Evolutionary conservation across 2,888 invertebrate genomes (phyloP).

Genomic region (Glomeris marginata): DNA sequence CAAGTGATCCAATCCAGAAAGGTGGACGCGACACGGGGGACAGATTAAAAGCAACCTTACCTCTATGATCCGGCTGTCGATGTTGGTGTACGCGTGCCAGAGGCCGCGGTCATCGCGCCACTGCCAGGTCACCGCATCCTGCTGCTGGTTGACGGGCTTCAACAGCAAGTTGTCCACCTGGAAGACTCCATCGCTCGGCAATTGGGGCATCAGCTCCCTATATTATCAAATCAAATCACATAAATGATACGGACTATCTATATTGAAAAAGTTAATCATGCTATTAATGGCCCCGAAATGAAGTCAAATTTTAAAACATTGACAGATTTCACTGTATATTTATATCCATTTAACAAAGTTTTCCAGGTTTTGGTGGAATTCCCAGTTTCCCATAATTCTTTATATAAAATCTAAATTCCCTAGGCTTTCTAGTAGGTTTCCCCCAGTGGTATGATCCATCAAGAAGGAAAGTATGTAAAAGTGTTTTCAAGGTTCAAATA

Average conservation of each 20-base stretch:
- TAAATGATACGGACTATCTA: not conserved
- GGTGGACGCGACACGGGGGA: no score
- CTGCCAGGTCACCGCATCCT: conserved; percentile 82
- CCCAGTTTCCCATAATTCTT: no score
- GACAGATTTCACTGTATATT: not conserved
- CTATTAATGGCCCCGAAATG: no score
- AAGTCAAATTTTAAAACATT: not conserved
- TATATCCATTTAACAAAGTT: no score
- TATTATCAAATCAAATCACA: conserved; percentile 14
- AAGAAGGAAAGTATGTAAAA: no score
- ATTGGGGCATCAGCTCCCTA: conserved; percentile 81
- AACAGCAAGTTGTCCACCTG: conserved; percentile 69
- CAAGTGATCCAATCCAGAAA: not conserved
- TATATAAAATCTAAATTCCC: no score
- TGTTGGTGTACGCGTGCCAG: conserved; percentile 82
- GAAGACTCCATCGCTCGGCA: conserved; percentile 91
- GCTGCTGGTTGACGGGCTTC: conserved; percentile 28
- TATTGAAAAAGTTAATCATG: not conserved
- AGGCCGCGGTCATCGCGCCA: conserved; percentile 88
- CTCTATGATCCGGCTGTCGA: conserved; percentile 88
- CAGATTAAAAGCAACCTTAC: no score
- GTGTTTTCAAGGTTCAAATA: conserved; percentile 1
- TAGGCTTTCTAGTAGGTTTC: no score
- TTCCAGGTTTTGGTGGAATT: no score
- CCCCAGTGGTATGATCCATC: no score